Base-by-base conservation (phyloP, 2,113 vertebrate species). In the Sceloporus tristichus region DNA sequence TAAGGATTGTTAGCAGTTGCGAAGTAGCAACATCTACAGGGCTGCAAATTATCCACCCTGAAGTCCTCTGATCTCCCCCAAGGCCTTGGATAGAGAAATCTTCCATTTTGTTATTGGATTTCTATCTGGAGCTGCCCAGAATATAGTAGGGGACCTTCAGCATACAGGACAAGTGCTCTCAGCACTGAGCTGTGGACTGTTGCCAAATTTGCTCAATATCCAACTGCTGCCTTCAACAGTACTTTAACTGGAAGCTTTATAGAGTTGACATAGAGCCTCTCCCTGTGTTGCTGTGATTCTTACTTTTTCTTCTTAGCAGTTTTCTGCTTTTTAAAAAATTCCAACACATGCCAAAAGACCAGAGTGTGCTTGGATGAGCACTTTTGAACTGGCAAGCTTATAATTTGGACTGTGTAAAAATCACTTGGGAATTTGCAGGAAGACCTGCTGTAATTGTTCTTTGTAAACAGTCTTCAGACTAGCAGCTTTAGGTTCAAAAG, bases 341-440 rank as follows among this genome's bases (percentile, higher is more conserved):
- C 16, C 18, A 25, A 29, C 18, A 70, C 27, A 21, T 84, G 88
- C 88, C 88, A 93, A 91, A 85, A 74, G 54, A 78, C 91, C 85
- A 84, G 84, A 83, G 75, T 40, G 42, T 85, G 70, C 66, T 92
- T 95, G 92, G 88, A 89, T 85, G 53, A 83, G 88, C 70, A 13
- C 29, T 53, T 84, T 18, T 82, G 75, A 87, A 79, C 59, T 56
- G 34, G 86, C 90, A 87, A 73, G 54, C 54, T 91, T 90, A 4
- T 90, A 56, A n/a, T 76, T 91, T 27, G 86, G 91, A 79, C 83
- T 56, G 88, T 90, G 83, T 86, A 86, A 84, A 84, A 92, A 70
- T 1, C 86, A 48, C 1, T 56, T 76, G 48, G 25, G 81, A 86
- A 82, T 94, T 92, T 91, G n/a, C 79, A 92, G 88, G 79, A n/a